Evolutionary conservation across 1,140 invertebrate species (phyloP), one percentile per base, ranked within the genome.

Genomic region (Sinonovacula constricta): DNA sequence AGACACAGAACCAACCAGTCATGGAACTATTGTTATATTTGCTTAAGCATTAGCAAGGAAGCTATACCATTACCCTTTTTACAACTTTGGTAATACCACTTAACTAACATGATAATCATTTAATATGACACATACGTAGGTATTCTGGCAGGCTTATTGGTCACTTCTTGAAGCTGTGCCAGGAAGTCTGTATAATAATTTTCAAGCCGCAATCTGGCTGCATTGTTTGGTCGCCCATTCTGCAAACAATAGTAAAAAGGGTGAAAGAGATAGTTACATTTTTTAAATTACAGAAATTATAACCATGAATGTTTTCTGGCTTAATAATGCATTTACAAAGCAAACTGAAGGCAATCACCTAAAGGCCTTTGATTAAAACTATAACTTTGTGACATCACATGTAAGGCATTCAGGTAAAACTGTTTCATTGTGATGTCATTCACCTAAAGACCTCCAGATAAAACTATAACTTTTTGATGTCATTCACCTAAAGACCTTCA

Each of bases 161-260:
- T 31, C 24, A 53, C 33, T 22, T n/a, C 18, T 45, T 65, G 51
- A 30, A 76, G 31, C 10, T 31, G 36, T 30, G 45, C 49, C 45
- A 57, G 63, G 33, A 59, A 76, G 14, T 76, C 72, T 45, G 36
- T 66, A 33, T 76, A 76, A 39, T 76, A 76, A 3, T 56, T 53
- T 26, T 76, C 72, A 28, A 76, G 63, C 18, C 72, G 30, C 7
- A 67, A 5, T 10, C 62, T 49, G 1, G 18, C 62, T 45, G 53
- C n/a, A 34, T 54, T 67, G 24, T 66, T 75, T 18, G 15, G 12
- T 39, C 45, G 39, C 15, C 56, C 71, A 75, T 30, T 75, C 71
- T 75, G 45, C 33, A 71, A 71, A 5, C n/a, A n/a, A 57, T 7
- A 34, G 14, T 3, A 56, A 26, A 54, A 22, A 45, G 18, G 39